Evolutionary conservation across 2,113 vertebrate species (phyloP).

Genomic region (Gobius niger): DNA sequence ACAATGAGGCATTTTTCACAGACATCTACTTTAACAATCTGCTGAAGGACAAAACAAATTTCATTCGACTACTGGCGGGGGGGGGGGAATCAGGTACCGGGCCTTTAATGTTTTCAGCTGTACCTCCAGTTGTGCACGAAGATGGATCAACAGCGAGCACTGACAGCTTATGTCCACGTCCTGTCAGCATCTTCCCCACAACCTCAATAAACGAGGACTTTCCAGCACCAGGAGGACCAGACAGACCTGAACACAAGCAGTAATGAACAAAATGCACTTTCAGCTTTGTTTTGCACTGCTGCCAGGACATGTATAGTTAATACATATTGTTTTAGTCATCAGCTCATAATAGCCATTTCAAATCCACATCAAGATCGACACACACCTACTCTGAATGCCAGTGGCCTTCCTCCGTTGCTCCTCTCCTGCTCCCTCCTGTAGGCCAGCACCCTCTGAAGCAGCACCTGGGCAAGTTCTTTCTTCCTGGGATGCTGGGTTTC

Average conservation of each 20-base stretch:
- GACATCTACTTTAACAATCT: no score
- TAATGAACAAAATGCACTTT: background rate
- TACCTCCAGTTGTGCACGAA: conserved; percentile 94
- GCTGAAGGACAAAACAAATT: no score
- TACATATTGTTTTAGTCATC: no score
- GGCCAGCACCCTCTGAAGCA: conserved; percentile 89
- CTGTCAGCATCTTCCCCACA: conserved; percentile 95
- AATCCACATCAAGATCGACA: background rate
- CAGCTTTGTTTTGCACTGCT: background rate
- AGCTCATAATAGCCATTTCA: background rate
- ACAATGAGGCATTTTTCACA: no score
- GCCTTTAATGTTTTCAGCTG: background rate
- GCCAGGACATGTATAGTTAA: background rate
- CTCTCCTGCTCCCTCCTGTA: conserved; percentile 84
- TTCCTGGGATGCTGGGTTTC: conserved; percentile 91
- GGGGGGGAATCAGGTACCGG: no score
- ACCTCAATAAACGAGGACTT: conserved; percentile 97
- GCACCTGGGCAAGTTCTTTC: conserved; percentile 88
- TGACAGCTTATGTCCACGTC: conserved; percentile 86
- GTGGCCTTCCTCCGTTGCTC: conserved; percentile 82
- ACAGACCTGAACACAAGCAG: conserved; percentile 79
- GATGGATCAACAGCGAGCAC: conserved; percentile 97
- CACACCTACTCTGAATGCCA: conserved; percentile 94
- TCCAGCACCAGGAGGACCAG: conserved; percentile 95
- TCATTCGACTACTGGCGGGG: no score